Base-by-base conservation (phyloP, 2,888 invertebrate species). In the Xylocampa areola region DNA sequence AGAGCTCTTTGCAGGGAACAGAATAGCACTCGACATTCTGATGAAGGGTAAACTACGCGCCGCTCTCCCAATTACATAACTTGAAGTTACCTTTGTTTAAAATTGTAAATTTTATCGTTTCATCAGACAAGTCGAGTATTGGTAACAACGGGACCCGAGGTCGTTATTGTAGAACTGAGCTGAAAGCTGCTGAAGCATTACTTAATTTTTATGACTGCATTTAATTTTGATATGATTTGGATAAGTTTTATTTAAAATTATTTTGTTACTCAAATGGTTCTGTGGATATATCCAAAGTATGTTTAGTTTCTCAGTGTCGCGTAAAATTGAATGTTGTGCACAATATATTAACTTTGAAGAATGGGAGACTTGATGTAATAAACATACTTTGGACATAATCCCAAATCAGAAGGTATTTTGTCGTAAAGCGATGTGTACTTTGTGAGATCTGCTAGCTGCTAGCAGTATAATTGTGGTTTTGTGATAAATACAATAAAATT, bases 401-500 rank as follows among this genome's bases (percentile, higher is more conserved):
- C 80, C 83, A 75, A 79, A 80, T 80, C 79, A 75, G 79, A 79
- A 81, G 61, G 62, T 75, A 86, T 85, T 82, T 81, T 82, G 84
- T 89, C 82, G 86, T 86, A 74, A 81, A 76, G 76, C 76, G 80
- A 79, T 81, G 68, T 72, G 81, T 83, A 85, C 73, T 77, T 79
- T 88, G 88, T 90, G 90, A 88, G 80, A 86, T 76, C 87, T 92
- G 93, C 93, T 90, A 93, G 93, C 72, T 86, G 87, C 93, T 93
- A 88, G 93, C 93, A 92, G 89, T 90, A 91, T 87, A 93, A 92
- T 88, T 85, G 90, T 86, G 83, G 86, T 90, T 89, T 90, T 92
- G 93, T 94, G 93, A 92, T 93, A 92, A 86, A 83, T 86, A 91
- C 91, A 93, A 93, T 92, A 86, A 89, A 92, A 92, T 93, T 92